A percentile compares a stretch with the other conserved stretches of the same genome.
phyloP scores from a whole-genome alignment of 2,113 vertebrate species.

The Pseudopipra pipra region DNA sequence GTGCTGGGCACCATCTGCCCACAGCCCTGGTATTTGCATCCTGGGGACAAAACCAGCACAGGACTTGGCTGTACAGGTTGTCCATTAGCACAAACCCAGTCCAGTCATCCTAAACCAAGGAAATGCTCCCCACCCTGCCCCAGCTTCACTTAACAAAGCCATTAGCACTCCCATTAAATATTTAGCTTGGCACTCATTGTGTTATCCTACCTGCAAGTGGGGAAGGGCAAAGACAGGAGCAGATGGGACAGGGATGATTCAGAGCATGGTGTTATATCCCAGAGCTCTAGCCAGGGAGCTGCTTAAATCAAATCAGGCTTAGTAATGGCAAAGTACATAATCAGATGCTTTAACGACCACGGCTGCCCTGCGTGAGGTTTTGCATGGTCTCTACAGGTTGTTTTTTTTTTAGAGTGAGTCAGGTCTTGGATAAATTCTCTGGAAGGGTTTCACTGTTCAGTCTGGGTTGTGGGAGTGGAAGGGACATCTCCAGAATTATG shows the following conservation, averaged over 20 bases:
- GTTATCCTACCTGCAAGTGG: not conserved
- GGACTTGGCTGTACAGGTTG: not conserved
- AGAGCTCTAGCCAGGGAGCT: not conserved
- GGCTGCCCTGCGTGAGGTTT: not conserved
- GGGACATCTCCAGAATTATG: not conserved
- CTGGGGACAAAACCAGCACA: not conserved
- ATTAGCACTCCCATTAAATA: slow-evolving; percentile 53
- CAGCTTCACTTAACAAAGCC: not conserved
- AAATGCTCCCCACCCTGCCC: not conserved
- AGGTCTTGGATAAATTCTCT: not conserved
- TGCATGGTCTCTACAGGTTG: not conserved
- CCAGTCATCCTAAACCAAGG: not conserved
- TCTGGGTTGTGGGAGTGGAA: not conserved
- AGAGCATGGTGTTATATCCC: not conserved
- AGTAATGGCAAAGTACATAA: not conserved
- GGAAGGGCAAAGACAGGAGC: slow-evolving; percentile 37
- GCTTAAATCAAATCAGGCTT: slow-evolving; percentile 39
- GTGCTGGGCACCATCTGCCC: not conserved
- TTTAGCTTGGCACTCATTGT: not conserved
- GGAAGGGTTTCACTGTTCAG: not conserved
- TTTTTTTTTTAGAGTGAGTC: not conserved
- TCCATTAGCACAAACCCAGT: not conserved
- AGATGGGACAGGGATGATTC: slow-evolving; percentile 42
- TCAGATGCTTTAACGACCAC: not conserved
- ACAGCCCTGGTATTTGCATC: accelerated